Conservation (phyloP, 2,113 vertebrate genomes). For the Heterochromis multidens region DNA sequence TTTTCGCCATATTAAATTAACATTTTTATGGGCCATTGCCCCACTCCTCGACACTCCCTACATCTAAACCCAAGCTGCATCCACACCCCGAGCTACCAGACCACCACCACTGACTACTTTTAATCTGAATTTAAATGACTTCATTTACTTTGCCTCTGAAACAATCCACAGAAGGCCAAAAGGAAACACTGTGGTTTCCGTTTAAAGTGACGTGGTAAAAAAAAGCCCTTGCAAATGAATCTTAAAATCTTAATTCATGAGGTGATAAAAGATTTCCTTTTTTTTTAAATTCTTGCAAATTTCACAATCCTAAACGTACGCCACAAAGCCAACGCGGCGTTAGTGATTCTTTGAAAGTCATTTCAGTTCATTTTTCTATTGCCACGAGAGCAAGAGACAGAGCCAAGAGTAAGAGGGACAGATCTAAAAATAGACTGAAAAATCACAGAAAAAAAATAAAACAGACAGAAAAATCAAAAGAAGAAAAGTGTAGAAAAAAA, state of each 20-base stretch:
- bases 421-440: slow-evolving; percentile 22
- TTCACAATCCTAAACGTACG: background rate
- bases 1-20: slow-evolving; percentile 61
- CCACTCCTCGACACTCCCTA: slow-evolving; percentile 28
- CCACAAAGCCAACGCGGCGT: background rate
- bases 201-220: background rate
- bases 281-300: background rate
- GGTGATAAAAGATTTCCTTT: slow-evolving; percentile 15
- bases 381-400: slow-evolving; percentile 21
- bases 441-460: background rate
- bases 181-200: background rate
- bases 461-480: background rate
- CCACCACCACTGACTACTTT: slow-evolving; percentile 38
- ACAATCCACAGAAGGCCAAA: slow-evolving; percentile 39
- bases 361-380: slow-evolving; percentile 31
- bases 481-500: background rate
- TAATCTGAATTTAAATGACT: slow-evolving; percentile 71
- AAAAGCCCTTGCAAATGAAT: slow-evolving; percentile 27
- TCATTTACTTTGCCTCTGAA: slow-evolving; percentile 60
- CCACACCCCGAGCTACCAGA: background rate
- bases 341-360: slow-evolving; percentile 44
- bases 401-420: slow-evolving; percentile 19
- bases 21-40: slow-evolving; percentile 57
- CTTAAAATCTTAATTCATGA: slow-evolving; percentile 40
- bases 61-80: slow-evolving; percentile 30